Conservation (phyloP, 1,140 invertebrate species). For the Drosophila ogumai region DNA sequence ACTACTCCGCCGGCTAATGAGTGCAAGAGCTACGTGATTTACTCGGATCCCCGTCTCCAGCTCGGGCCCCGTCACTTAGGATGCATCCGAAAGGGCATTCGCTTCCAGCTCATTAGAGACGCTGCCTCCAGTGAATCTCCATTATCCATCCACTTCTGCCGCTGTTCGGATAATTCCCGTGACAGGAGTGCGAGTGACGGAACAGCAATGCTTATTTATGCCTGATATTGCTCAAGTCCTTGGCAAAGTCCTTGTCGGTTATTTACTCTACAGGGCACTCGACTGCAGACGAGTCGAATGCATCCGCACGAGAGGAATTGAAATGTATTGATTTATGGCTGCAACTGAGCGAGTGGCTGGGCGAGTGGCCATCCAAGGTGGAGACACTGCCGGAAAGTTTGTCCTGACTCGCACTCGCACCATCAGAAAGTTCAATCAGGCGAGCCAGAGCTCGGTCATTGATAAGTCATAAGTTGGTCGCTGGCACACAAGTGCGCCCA, state of each 20-base stretch:
- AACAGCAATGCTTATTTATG: slow-evolving; percentile 57
- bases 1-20: slow-evolving; percentile 41
- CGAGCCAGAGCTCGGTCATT: slow-evolving; percentile 61
- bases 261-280: slow-evolving; percentile 66
- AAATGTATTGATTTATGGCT: slow-evolving; percentile 80
- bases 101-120: slow-evolving; percentile 52
- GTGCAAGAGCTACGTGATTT: slow-evolving; percentile 62
- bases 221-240: slow-evolving; percentile 55
- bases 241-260: slow-evolving; percentile 60
- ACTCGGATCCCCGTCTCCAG: slow-evolving; percentile 14
- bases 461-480: slow-evolving; percentile 17
- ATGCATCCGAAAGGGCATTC: slow-evolving; percentile 33
- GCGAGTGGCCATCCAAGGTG: slow-evolving; percentile 36
- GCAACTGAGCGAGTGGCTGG: slow-evolving; percentile 45
- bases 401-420: slow-evolving; percentile 46
- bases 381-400: slow-evolving; percentile 53
- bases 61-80: slow-evolving; percentile 5
- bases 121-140: slow-evolving; percentile 30
- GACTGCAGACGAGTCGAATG: slow-evolving; percentile 48
- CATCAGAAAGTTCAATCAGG: slow-evolving; percentile 73
- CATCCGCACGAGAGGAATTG: slow-evolving; percentile 58
- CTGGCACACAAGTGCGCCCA: slow-evolving; percentile 48
- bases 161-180: slow-evolving; percentile 19
- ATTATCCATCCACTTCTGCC: slow-evolving; percentile 34
- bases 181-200: slow-evolving; percentile 8